A percentile compares a stretch with the other conserved stretches of the same genome.
phyloP scores from a whole-genome alignment of 2,888 invertebrate genomes.

The Cabera pusaria region DNA sequence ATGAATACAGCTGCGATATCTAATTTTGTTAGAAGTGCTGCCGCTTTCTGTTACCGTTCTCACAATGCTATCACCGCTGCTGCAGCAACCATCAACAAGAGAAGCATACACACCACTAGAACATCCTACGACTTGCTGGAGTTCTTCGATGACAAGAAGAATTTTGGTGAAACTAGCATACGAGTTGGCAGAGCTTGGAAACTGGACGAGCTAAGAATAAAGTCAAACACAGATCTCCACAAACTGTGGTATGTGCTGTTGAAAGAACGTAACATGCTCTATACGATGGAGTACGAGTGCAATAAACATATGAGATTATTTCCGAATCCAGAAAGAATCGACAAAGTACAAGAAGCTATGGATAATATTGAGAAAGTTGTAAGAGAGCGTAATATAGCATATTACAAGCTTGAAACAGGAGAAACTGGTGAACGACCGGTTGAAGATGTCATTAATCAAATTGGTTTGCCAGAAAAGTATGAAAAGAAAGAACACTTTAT shows the following conservation, averaged over 20 bases:
- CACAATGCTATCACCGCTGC: slow-evolving; percentile 40
- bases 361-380: slow-evolving; percentile 94
- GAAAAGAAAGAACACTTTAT: slow-evolving; percentile 84
- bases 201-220: slow-evolving; percentile 94
- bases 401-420: slow-evolving; percentile 94
- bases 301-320: slow-evolving; percentile 86
- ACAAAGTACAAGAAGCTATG: slow-evolving; percentile 98
- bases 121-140: slow-evolving; percentile 86
- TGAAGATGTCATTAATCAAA: slow-evolving; percentile 77
- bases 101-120: slow-evolving; percentile 63
- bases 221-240: slow-evolving; percentile 97
- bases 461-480: slow-evolving; percentile 85
- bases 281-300: slow-evolving; percentile 96
- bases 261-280: slow-evolving; percentile 98
- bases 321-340: slow-evolving; percentile 96
- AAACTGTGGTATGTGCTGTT: slow-evolving; percentile 96
- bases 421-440: slow-evolving; percentile 90
- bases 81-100: slow-evolving; percentile 31
- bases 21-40: slow-evolving; percentile 41
- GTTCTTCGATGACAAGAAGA: slow-evolving; percentile 94
- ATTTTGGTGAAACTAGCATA: slow-evolving; percentile 91
- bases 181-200: slow-evolving; percentile 94
- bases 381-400: slow-evolving; percentile 95
- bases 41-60: slow-evolving; percentile 41
- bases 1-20: slow-evolving; percentile 44